These are phyloP conservation scores for Zelostemma sp. DNA, from an alignment of 1,140 invertebrate genomes.

Conservation along the genomic window DNA sequence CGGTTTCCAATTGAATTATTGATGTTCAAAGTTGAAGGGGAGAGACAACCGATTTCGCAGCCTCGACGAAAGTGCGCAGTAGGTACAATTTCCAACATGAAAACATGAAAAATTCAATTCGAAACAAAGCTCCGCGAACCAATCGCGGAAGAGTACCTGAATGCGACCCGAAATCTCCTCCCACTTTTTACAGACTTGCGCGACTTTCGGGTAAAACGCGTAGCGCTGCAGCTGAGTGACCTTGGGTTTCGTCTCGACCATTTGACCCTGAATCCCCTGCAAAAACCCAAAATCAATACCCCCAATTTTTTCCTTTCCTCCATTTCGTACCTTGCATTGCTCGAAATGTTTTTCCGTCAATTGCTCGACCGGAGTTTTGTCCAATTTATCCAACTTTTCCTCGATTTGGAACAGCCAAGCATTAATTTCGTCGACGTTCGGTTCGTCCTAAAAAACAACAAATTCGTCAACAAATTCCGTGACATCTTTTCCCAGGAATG, in stretches of 20 bases:
- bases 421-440: conserved; percentile 69
- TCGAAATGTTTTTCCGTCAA: conserved; percentile 67
- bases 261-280: conserved; percentile 64
- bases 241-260: conserved; percentile 63
- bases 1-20: conserved; percentile 13
- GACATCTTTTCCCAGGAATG: no score
- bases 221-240: conserved; percentile 63
- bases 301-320: no score
- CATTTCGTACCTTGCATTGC: conserved; percentile 66
- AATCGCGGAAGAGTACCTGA: no score
- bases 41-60: conserved; percentile 41
- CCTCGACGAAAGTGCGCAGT: conserved; percentile 29
- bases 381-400: conserved; percentile 63
- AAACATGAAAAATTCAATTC: no score
- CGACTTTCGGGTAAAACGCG: conserved; percentile 63
- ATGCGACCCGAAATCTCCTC: conserved; percentile 62
- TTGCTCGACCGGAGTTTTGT: conserved; percentile 58
- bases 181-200: conserved; percentile 64
- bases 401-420: conserved; percentile 69
- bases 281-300: conserved; percentile 16
- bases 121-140: no score
- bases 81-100: no score
- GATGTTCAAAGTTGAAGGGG: conserved; percentile 27
- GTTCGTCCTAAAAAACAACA: conserved; percentile 55
- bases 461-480: no score